Conservation (phyloP, 1,140 invertebrate species). For the Magallana gigas region DNA sequence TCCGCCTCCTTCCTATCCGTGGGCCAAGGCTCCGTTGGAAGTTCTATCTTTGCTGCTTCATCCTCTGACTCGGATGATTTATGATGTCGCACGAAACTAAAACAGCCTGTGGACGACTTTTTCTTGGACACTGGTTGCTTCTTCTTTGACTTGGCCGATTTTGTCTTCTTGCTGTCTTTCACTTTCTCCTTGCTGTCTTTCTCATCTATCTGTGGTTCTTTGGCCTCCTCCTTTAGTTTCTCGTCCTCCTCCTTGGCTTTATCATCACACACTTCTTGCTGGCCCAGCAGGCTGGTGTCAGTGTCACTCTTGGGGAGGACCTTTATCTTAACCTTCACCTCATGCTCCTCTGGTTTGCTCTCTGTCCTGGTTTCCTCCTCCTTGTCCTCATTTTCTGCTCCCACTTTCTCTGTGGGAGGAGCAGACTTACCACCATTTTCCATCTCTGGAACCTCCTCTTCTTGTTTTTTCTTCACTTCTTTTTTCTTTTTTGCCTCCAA, state of each 20-base stretch:
- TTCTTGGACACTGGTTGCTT: conserved; percentile 1
- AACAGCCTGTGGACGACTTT: conserved; percentile 16
- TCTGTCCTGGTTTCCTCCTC: not conserved
- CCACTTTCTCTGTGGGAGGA: not conserved
- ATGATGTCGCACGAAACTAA: conserved; percentile 16
- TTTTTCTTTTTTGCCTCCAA: conserved; percentile 41
- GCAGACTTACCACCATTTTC: conserved; percentile 3
- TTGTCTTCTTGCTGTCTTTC: conserved; percentile 36
- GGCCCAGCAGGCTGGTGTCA: conserved; percentile 1
- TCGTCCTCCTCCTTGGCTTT: conserved; percentile 1
- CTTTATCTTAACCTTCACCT: conserved; percentile 5
- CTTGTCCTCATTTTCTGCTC: not conserved
- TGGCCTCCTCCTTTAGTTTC: conserved; percentile 20
- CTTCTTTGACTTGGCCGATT: conserved; percentile 32
- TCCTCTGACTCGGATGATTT: not conserved
- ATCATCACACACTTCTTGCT: conserved; percentile 10
- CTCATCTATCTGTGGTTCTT: conserved; percentile 41
- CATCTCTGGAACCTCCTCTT: not conserved
- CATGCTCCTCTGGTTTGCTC: conserved; percentile 36
- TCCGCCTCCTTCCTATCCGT: not conserved
- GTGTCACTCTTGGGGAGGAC: conserved; percentile 20
- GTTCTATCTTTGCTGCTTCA: conserved; percentile 33
- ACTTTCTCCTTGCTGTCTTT: conserved; percentile 24
- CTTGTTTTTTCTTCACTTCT: not conserved
- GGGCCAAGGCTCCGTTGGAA: conserved; percentile 19